Evolutionary conservation across 2,888 invertebrate genomes (phyloP).

Genomic region (Aspidapion aeneum): DNA sequence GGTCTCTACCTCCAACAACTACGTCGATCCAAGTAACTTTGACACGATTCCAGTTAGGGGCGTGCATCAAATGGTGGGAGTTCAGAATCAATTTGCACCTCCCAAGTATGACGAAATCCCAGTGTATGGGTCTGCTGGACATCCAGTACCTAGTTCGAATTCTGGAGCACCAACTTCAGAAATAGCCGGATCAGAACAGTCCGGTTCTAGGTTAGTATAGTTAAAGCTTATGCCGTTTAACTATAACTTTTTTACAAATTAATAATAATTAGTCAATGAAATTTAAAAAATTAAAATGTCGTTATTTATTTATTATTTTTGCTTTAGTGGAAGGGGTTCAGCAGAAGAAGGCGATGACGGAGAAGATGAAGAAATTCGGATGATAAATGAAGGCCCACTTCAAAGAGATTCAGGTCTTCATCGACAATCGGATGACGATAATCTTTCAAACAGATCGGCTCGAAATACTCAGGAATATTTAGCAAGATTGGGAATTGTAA

Average conservation of each 20-base stretch:
- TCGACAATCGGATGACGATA: conserved; percentile 60
- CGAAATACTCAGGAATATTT: conserved; percentile 95
- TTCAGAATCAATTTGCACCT: conserved; percentile 70
- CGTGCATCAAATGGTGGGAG: conserved; percentile 46
- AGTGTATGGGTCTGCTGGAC: conserved; percentile 62
- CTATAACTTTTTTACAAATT: too few species aligned
- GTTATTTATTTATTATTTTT: too few species aligned
- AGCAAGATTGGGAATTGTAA: conserved; percentile 90
- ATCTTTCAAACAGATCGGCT: conserved; percentile 85
- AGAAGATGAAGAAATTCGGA: conserved; percentile 94
- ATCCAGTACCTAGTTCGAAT: conserved; percentile 68
- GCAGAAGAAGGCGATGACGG: conserved; percentile 92
- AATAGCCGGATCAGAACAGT: conserved; percentile 90
- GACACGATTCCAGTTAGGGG: conserved; percentile 85
- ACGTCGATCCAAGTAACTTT: conserved; percentile 84
- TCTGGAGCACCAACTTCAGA: conserved; percentile 85
- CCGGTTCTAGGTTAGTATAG: conserved; percentile 68
- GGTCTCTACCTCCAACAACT: conserved; percentile 76
- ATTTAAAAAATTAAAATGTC: too few species aligned
- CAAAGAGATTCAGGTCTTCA: conserved; percentile 70
- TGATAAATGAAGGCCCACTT: conserved; percentile 92
- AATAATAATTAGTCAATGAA: too few species aligned
- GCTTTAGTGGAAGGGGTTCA: conserved; percentile 83
- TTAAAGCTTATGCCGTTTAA: too few species aligned
- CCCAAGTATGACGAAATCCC: conserved; percentile 91